Conservation (phyloP, 2,797 vertebrate species). For the Fringilla coelebs region DNA sequence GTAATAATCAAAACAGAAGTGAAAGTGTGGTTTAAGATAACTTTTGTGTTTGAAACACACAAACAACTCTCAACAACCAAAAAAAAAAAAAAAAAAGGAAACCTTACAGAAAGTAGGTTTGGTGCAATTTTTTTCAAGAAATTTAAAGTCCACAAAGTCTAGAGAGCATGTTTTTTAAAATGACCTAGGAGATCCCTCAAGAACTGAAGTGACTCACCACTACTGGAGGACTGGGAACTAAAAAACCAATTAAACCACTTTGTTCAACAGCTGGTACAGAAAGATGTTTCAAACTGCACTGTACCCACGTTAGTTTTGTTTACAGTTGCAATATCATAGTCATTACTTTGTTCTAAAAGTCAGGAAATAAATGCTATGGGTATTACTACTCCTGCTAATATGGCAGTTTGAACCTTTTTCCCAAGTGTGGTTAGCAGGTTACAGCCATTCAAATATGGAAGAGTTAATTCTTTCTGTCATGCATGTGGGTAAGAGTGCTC, state of each 20-base stretch:
- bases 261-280: not conserved
- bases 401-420: not conserved
- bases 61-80: not conserved
- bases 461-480: not conserved
- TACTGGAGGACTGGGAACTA: not conserved
- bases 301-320: not conserved
- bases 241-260: not conserved
- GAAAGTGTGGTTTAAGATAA: not conserved
- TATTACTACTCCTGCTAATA: not conserved
- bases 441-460: not conserved
- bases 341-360: not conserved
- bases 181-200: not conserved
- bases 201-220: not conserved
- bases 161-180: not conserved
- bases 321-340: not conserved
- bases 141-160: not conserved
- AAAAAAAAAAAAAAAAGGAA: not conserved
- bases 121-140: not conserved
- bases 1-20: not conserved
- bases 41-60: not conserved
- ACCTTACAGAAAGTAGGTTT: not conserved
- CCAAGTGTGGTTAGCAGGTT: not conserved
- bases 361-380: not conserved
- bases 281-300: not conserved
- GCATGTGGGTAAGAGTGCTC: not conserved